Evolutionary conservation across 2,888 invertebrate species (phyloP).

Genomic region (Polylopha cassiicola): DNA sequence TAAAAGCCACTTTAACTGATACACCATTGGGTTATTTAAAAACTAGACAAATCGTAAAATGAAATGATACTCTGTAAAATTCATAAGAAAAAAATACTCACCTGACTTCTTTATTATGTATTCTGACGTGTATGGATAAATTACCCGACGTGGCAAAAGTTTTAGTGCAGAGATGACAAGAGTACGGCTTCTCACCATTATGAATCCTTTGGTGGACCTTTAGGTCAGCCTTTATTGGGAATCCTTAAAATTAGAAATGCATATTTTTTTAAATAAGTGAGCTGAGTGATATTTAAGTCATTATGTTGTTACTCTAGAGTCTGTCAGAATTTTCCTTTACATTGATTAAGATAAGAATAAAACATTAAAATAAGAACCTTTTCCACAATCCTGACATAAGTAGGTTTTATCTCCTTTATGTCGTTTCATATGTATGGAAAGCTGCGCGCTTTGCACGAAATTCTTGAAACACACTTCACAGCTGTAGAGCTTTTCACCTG

Average conservation of each 20-base stretch:
- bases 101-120: conserved; percentile 70
- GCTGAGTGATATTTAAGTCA: no score
- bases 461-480: conserved; percentile 66
- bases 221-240: conserved; percentile 62
- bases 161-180: conserved; percentile 62
- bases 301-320: no score
- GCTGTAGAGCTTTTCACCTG: conserved; percentile 61
- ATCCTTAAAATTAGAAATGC: conserved; percentile 41
- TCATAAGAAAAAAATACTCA: conserved; percentile 25
- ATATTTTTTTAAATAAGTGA: background rate
- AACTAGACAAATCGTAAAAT: no score
- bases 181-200: conserved; percentile 69
- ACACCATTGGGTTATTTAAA: no score
- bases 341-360: conserved; percentile 1
- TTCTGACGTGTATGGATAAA: conserved; percentile 63
- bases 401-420: conserved; percentile 67
- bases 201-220: conserved; percentile 66
- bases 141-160: conserved; percentile 69
- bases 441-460: conserved; percentile 64
- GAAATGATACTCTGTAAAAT: no score
- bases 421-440: conserved; percentile 64
- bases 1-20: no score
- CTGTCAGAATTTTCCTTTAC: background rate
- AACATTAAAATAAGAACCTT: conserved; percentile 41
- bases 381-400: conserved; percentile 68